Percentiles rank a stretch among this genome's conserved stretches.
These are phyloP conservation scores for Cromileptes altivelis DNA, from an alignment of 2,113 vertebrate species.

Conservation along the genomic window DNA sequence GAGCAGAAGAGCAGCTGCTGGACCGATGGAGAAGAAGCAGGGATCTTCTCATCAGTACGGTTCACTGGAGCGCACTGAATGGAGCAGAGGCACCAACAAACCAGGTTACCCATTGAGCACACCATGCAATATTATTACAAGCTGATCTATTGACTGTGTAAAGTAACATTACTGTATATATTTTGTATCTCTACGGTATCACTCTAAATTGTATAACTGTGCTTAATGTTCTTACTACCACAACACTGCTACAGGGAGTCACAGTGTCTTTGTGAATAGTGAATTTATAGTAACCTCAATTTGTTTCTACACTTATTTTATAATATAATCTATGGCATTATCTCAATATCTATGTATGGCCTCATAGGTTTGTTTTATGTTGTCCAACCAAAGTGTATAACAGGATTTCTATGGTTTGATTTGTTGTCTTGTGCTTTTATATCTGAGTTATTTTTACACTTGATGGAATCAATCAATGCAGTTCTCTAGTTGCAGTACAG, in stretches of 20 bases:
- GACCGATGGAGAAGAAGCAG: conserved; percentile 83
- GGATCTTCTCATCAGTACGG: conserved; percentile 82
- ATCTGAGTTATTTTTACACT: not conserved
- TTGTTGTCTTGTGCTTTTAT: not conserved
- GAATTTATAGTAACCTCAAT: not conserved
- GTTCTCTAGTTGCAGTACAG: conserved; percentile 5
- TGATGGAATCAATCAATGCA: conserved; percentile 7
- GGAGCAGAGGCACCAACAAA: conserved; percentile 76
- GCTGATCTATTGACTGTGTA: not conserved
- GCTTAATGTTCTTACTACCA: not conserved
- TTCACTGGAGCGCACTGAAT: conserved; percentile 85
- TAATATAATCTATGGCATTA: not conserved
- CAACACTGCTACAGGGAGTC: not conserved
- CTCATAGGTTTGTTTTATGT: not conserved
- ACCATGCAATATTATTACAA: not conserved
- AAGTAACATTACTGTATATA: not conserved
- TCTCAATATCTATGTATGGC: not conserved
- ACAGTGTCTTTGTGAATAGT: not conserved
- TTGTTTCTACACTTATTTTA: not conserved
- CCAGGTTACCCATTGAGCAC: conserved; percentile 67
- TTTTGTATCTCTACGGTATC: not conserved
- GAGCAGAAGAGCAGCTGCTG: conserved; percentile 38
- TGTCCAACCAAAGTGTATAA: too few species aligned
- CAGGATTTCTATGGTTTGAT: not conserved
- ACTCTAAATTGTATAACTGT: not conserved